Evolutionary conservation across 2,888 invertebrate species (phyloP), one percentile per base, ranked within the genome.

Genomic region (Isoperla grammatica): DNA sequence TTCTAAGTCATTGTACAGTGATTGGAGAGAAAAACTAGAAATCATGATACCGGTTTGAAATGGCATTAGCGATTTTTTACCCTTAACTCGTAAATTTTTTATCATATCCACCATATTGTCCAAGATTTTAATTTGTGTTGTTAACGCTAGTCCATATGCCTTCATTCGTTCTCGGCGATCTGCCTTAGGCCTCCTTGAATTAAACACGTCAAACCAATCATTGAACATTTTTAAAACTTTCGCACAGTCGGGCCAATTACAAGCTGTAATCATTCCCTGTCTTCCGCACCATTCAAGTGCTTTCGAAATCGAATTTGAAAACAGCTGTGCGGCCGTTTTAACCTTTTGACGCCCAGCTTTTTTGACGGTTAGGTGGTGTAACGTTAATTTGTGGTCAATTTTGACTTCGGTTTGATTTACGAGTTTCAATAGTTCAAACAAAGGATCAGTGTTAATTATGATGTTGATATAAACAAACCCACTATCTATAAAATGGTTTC

Each of bases 401-500:
- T 42, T 42, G 15, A 42, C 13, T 42, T 42, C 42, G n/a, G 42
- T 15, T 15, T 42, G 42, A 4, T 3, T 6, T 15, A 42, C 42
- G 4, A 13, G 42, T n/a, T 15, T 42, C 4, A 42, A 15, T 5
- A 42, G 42, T 13, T 42, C 42, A 3, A 42, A 42, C 5, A 42
- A 15, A 13, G 42, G 42, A 15, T 42, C 42, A 4, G 42, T 45
- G 3, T 45, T 45, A 2, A 45, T 11, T 15, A 45, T 45, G 11
- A 19, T 19, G 19, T 17, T 45, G 19, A 5, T 15, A 4, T 15
- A 17, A 3, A 45, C 19, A 19, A 45, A 45, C 15, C 45, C 45
- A 45, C 45, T 45, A 17, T 45, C 45, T 5, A 45, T 3, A 45
- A 45, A 45, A 17, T 45, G 45, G 11, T 45, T 45, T 45, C 45